Evolutionary conservation across 1,140 invertebrate species (phyloP), one percentile per base, ranked within the genome.

Genomic region (Pomphorhynchus laevis): DNA sequence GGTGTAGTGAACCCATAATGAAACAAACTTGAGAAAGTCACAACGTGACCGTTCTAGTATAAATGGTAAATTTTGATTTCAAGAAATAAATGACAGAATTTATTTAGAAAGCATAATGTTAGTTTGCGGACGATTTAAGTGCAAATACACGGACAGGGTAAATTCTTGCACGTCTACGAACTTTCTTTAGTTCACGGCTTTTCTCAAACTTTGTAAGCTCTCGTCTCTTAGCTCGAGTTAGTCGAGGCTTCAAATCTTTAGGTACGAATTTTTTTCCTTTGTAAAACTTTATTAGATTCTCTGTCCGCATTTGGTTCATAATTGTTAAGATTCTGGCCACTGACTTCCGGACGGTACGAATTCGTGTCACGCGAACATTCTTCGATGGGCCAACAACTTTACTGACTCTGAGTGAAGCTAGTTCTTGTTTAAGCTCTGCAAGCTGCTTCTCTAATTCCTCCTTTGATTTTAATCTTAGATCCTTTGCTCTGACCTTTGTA

Each of bases 301-400:
- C 75, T 62, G 91, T 93, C 58, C 89, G 80, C 50, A 84, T 89
- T 57, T 93, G 84, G 60, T 89, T 75, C 66, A 93, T 89, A 47
- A 98, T 77, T 62, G 89, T 95, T 55, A 79, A 69, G n/a, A 93
- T 76, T 45, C 84, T 67, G 35, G 82, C 82, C 52, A 98, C 89
- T 23, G 82, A 80, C 64, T 95, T 95, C 21, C 84, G 67, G 0
- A 95, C 79, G 20, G 89, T 75, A 46, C 75, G 71, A 49, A 77
- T 84, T 60, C 47, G 70, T 39, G 62, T 54, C 93, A 93, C 3
- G 80, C 86, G 27, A 82, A 75, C 45, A 79, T 74, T 52, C 84
- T 82, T 44, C n/a, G 93, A 36, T 69, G 59, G 47, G 93, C 82
- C 82, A 38, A 84, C 91, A 4, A 93, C 82, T 63, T 89, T 91